Conservation (phyloP, 2,888 invertebrate genomes). For the Dichetophora obliterata region DNA sequence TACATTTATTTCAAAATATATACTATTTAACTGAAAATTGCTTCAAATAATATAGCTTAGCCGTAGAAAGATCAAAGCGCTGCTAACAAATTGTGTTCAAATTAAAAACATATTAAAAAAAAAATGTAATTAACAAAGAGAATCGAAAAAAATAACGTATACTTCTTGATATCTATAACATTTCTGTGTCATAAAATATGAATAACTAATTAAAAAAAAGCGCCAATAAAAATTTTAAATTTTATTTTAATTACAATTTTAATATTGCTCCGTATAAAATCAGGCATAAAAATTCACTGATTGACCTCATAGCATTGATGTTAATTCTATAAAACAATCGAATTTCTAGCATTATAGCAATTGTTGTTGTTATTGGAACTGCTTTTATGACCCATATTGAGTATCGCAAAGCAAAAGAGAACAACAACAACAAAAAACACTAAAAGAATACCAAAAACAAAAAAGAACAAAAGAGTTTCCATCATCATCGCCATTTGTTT, state of each 20-base stretch:
- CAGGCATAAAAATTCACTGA: constrained; percentile 15
- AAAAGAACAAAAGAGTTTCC: neutral
- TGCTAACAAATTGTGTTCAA: neutral
- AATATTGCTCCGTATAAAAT: neutral
- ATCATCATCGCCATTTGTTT: neutral
- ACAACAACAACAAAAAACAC: neutral
- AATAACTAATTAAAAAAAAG: too few relatives aligned
- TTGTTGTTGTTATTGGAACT: constrained; percentile 14
- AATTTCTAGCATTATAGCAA: neutral
- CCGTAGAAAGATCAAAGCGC: constrained; percentile 11
- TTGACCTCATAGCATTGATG: constrained; percentile 15
- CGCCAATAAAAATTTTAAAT: too few relatives aligned
- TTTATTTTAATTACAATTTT: neutral
- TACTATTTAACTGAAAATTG: neutral
- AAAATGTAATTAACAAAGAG: neutral
- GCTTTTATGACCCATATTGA: neutral
- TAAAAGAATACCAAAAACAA: neutral
- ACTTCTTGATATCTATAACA: neutral
- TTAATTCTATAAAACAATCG: constrained; percentile 3
- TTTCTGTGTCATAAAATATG: neutral
- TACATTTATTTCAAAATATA: constrained; percentile 11
- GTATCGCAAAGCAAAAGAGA: neutral
- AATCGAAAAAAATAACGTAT: neutral
- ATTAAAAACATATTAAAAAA: neutral
- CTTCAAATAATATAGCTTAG: neutral